A percentile compares a stretch with the other conserved stretches of the same genome.
Conservation (phyloP, 2,888 invertebrate species). For the Poecilobothrus nobilitatus region DNA sequence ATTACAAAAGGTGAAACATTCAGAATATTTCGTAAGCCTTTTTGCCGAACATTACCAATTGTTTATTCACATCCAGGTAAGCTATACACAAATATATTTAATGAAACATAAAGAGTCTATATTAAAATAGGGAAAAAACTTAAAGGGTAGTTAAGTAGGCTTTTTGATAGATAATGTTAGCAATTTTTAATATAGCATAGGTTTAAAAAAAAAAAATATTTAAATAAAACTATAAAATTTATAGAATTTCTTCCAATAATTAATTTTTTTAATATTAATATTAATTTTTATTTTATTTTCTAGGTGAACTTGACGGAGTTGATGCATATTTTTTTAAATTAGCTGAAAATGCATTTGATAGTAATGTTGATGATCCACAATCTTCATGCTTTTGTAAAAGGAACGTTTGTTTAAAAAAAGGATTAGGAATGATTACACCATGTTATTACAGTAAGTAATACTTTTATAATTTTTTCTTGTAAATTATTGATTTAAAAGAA, state of each 20-base stretch:
- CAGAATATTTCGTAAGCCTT: slow-evolving; percentile 60
- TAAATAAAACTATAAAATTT: too few species aligned
- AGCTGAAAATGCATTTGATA: slow-evolving; percentile 52
- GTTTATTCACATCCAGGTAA: slow-evolving; percentile 40
- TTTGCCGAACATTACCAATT: slow-evolving; percentile 63
- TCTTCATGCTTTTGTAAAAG: slow-evolving; percentile 57
- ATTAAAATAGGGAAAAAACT: too few species aligned
- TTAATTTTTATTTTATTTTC: too few species aligned
- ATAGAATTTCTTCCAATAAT: too few species aligned
- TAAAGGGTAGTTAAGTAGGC: too few species aligned
- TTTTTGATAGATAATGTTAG: too few species aligned
- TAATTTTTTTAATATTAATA: too few species aligned
- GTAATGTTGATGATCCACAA: slow-evolving; percentile 47
- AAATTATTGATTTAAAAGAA: slow-evolving; percentile 1
- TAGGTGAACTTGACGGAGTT: slow-evolving; percentile 46
- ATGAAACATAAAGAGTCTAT: too few species aligned
- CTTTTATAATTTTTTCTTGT: too few species aligned
- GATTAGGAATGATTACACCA: slow-evolving; percentile 59
- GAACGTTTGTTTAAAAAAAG: slow-evolving; percentile 49
- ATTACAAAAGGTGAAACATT: slow-evolving; percentile 50
- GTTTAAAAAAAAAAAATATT: too few species aligned
- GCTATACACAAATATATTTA: too few species aligned
- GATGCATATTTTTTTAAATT: slow-evolving; percentile 54
- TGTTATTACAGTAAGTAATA: slow-evolving; percentile 61
- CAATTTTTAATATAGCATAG: too few species aligned